These are phyloP conservation scores for Ericerus pela DNA, from an alignment of 1,140 invertebrate species.

Conservation along the genomic window DNA sequence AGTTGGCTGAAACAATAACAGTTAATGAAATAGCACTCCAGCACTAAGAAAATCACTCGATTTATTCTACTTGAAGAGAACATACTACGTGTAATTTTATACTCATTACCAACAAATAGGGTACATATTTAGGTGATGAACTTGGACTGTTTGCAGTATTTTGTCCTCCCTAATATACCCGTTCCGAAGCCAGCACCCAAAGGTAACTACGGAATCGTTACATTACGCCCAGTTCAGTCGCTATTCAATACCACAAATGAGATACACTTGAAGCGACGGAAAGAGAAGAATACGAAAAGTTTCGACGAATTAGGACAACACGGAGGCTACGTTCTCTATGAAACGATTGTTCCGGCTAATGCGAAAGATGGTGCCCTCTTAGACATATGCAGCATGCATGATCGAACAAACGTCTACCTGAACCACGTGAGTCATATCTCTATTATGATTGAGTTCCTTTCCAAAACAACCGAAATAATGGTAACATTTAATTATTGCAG, in stretches of 20 bases:
- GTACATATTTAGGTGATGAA: too few species aligned
- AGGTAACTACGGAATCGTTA: conserved; percentile 10
- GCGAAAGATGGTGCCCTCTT: neutral
- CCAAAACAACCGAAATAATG: too few species aligned
- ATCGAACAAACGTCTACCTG: neutral
- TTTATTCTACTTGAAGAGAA: too few species aligned
- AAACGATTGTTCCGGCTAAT: conserved; percentile 5
- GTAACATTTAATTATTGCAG: too few species aligned
- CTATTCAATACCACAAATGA: conserved; percentile 2
- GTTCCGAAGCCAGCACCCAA: neutral
- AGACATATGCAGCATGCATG: neutral
- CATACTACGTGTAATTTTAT: too few species aligned
- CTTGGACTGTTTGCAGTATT: too few species aligned
- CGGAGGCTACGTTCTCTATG: conserved; percentile 9
- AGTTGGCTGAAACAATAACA: too few species aligned
- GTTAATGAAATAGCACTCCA: too few species aligned
- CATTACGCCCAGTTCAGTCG: neutral
- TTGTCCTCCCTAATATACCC: too few species aligned
- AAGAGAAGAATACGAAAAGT: neutral
- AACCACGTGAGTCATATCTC: conserved; percentile 19
- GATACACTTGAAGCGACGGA: neutral
- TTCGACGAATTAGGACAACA: conserved; percentile 2
- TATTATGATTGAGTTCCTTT: too few species aligned
- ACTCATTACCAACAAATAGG: too few species aligned
- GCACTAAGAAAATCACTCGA: too few species aligned